Evolutionary conservation across 30 jellyfish, hydroid and myxozoan genomes (phyloP).

Genomic region (Aurelia sp.): DNA sequence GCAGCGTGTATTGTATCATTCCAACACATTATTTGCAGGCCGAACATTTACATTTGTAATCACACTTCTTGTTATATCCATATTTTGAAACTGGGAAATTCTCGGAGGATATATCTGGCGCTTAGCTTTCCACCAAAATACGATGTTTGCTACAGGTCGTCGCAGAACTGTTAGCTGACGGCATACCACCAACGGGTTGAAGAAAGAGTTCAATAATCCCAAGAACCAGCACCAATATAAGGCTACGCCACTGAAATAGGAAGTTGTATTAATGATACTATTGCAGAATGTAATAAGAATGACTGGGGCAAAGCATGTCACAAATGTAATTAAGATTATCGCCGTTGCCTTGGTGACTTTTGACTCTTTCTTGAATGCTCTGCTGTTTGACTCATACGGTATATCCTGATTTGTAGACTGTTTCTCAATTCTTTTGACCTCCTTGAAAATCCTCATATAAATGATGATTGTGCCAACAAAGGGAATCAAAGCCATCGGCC

Average conservation of each 20-base stretch:
- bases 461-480: neutral
- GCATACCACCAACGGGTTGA: neutral
- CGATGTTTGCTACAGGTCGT: neutral
- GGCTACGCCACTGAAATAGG: neutral
- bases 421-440: slow-evolving; percentile 4
- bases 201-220: neutral
- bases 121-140: neutral
- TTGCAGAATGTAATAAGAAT: neutral
- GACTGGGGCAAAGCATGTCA: neutral
- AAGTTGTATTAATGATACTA: neutral
- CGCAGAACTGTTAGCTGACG: neutral
- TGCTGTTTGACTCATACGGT: neutral
- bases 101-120: neutral
- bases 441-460: neutral
- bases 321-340: neutral
- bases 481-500: neutral
- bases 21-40: too few relatives aligned
- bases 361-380: neutral
- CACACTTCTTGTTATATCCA: too few relatives aligned
- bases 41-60: too few relatives aligned
- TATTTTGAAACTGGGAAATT: too few relatives aligned
- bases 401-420: neutral
- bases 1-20: too few relatives aligned
- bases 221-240: neutral
- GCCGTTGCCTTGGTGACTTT: neutral